Conservation (phyloP, 2,797 vertebrate species). For the Buphagus erythrorhynchus region DNA sequence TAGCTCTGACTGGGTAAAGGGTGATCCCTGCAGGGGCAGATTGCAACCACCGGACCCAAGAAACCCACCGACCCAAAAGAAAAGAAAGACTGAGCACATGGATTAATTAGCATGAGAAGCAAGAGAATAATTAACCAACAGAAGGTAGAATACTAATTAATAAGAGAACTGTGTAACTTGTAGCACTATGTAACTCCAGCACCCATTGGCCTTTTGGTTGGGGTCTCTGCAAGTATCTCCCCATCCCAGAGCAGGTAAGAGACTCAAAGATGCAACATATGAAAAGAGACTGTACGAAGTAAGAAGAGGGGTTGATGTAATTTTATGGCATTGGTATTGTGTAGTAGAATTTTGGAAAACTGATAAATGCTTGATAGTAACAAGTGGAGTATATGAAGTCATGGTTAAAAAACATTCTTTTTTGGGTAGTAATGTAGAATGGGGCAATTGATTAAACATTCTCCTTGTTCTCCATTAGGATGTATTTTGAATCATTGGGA, state of each 20-base stretch:
- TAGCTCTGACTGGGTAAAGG: neutral
- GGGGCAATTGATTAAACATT: neutral
- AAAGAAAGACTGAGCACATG: neutral
- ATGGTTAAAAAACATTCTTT: neutral
- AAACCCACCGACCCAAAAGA: neutral
- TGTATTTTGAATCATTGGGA: neutral
- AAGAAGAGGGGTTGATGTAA: neutral
- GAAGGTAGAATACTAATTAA: neutral
- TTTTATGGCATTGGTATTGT: neutral
- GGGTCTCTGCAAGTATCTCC: neutral
- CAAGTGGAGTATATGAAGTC: neutral
- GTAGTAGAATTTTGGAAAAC: neutral
- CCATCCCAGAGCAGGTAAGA: accelerated
- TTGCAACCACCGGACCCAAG: accelerated
- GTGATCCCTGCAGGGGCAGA: neutral
- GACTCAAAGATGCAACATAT: neutral
- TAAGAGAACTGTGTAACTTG: neutral
- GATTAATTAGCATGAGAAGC: neutral
- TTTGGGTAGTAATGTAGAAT: neutral
- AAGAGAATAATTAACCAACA: neutral
- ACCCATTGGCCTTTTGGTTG: accelerated
- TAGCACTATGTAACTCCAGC: neutral
- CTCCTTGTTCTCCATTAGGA: neutral
- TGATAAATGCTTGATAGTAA: neutral
- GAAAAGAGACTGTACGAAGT: neutral